Evolutionary conservation across 2,113 vertebrate species (phyloP).

Genomic region (Paramisgurnus dabryanus): DNA sequence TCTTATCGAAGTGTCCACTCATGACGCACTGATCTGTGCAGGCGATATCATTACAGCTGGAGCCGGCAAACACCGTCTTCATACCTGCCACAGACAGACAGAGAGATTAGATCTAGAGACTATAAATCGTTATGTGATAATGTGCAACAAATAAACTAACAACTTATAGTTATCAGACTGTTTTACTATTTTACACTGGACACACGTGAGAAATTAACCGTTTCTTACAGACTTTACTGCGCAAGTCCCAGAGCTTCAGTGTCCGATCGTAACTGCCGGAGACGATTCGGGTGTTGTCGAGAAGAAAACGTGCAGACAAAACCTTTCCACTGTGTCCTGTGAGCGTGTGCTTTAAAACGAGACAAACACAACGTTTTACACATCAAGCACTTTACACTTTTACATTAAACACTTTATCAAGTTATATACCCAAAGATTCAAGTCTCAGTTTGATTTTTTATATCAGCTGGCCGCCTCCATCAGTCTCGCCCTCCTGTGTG

Average conservation of each 20-base stretch:
- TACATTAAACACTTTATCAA: background rate
- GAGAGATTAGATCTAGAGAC: too few species aligned
- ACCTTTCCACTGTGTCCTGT: constrained; percentile 98
- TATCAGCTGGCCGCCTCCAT: constrained; percentile 60
- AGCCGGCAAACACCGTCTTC: constrained; percentile 97
- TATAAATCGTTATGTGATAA: too few species aligned
- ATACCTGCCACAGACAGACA: constrained; percentile 77
- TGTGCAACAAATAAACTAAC: too few species aligned
- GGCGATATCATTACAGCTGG: constrained; percentile 97
- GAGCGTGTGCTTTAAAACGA: constrained; percentile 84
- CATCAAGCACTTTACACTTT: background rate
- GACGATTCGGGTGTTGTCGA: constrained; percentile 96
- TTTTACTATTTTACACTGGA: background rate
- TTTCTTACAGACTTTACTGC: constrained; percentile 98
- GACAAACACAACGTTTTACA: background rate
- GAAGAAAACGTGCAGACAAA: constrained; percentile 90
- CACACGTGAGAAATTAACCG: background rate
- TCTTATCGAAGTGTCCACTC: constrained; percentile 99
- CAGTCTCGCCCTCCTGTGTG: constrained; percentile 44
- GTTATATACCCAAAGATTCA: background rate
- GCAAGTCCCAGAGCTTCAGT: constrained; percentile 97
- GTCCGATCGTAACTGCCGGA: constrained; percentile 96
- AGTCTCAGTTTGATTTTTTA: constrained; percentile 67
- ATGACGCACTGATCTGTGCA: constrained; percentile 99
- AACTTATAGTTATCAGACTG: too few species aligned